Base-by-base conservation (phyloP, 2,797 vertebrate species). In the Brotogeris chrysoptera region DNA sequence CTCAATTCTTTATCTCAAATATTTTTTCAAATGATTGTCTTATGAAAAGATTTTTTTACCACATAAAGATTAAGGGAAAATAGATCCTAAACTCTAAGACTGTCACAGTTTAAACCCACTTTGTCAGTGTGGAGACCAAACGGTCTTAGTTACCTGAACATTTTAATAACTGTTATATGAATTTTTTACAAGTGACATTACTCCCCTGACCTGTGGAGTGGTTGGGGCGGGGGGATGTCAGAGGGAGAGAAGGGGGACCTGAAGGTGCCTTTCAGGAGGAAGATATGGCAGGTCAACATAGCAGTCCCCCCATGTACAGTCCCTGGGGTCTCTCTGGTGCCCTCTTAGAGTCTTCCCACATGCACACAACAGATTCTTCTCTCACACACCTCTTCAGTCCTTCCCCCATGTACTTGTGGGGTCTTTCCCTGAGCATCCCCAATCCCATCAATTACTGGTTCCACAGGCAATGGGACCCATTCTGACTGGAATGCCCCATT, bases 401-500 rank as follows among this genome's bases (percentile, higher is more conserved):
- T 34, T 71, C 6, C 1, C 3, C 18, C 2, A 10, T 1, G 2
- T 23, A 47, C 13, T 15, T 34, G 30, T 0, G 2, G 1, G 3
- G 2, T 43, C 5, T 66, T 14, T 77, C 27, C 32, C 41, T 63
- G 24, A 78, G 20, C 0, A 2, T 24, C 2, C 3, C 13, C 18
- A 16, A 2, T 3, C 14, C 13, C 80, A 32, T 9, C 11, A 28
- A 2, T 9, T 65, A 3, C 39, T 23, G 17, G 3, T 64, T 66
- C 32, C 28, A 30, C 1, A 1, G 28, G 23, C 4, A 53, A 3
- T 27, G 39, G n/a, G n/a, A n/a, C n/a, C n/a, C n/a, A n/a, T n/a
- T 36, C 30, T 49, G 41, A 10, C 36, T 24, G 7, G 6, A 7
- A 55, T 34, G 4, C 7, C 9, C 4, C 0, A 0, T 27, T 27